phyloP scores from a whole-genome alignment of 1,140 invertebrate genomes.

The Drosophila ambigua region DNA sequence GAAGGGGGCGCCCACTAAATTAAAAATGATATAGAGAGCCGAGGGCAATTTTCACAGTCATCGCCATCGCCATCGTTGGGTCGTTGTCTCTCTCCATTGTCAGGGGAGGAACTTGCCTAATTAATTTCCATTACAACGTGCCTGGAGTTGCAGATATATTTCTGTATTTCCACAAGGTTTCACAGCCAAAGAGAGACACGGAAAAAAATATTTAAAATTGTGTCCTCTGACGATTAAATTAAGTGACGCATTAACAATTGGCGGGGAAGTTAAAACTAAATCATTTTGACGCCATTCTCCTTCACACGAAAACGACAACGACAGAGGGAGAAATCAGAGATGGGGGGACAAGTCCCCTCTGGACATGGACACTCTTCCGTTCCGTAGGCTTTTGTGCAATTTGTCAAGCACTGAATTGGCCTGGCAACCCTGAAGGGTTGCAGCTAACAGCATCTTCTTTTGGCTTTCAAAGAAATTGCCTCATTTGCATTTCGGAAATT shows the following conservation, averaged over 20 bases:
- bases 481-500: constrained; percentile 84
- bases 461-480: constrained; percentile 81
- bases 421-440: constrained; percentile 55
- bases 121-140: constrained; percentile 82
- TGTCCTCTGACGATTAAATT: constrained; percentile 54
- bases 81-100: constrained; percentile 15
- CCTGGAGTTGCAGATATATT: constrained; percentile 60
- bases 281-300: constrained; percentile 71
- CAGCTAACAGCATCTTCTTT: constrained; percentile 40
- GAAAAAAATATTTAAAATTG: constrained; percentile 33
- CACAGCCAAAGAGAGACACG: constrained; percentile 21
- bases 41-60: constrained; percentile 42
- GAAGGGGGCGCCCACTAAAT: constrained; percentile 69
- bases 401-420: constrained; percentile 73
- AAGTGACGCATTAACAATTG: constrained; percentile 66
- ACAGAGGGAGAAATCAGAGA: constrained; percentile 13
- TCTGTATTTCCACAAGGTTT: too few relatives aligned
- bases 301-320: constrained; percentile 53
- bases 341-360: neutral
- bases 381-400: constrained; percentile 53
- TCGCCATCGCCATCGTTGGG: neutral
- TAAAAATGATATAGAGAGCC: constrained; percentile 63
- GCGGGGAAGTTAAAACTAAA: constrained; percentile 49
- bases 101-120: constrained; percentile 62
- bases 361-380: neutral